Base-by-base conservation (phyloP, 2,113 vertebrate genomes). In the Muntiacus muntjak region DNA sequence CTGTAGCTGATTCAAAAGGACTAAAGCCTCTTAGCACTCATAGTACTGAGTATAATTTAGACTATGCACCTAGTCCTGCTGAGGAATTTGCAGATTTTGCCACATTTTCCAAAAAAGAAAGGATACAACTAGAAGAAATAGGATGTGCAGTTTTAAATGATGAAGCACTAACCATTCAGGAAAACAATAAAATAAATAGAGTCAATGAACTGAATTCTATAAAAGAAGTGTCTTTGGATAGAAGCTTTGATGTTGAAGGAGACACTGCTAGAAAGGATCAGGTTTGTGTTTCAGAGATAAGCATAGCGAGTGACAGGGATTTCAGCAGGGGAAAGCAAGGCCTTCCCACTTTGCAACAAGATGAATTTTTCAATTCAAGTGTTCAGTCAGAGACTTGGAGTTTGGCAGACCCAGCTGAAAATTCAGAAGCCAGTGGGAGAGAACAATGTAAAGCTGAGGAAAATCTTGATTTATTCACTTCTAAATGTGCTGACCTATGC, bases 31-130 rank as follows among this genome's bases (percentile, higher is more conserved):
- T 93, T 96, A 97, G 93, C 58, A 28, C 92, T 97, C 92, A 54
- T 54, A 98, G 96, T 96, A 97, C 98, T 93, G 98, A 99, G 91
- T 98, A 98, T 97, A 97, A 67, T 85, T 98, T 98, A 95, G 98
- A 98, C 83, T 98, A 93, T 78, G 89, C 97, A 97, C 98, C 98
- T 74, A 98, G 96, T 96, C 98, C 98, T 98, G 98, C 98, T 98
- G 99, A 99, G 8, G 99, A 99, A 55, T 99, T 99, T 98, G 99
- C 99, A 84, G 99, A 99, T 98, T 99, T 99, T 99, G 98, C 99
- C 93, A 98, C 99, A 57, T 99, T 99, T 99, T 98, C 99, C 57
- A 98, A 98, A 81, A 97, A 98, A 87, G 98, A 98, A 81, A 9
- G 98, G 84, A 97, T 89, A 67, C 96, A 87, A 97, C 98, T 98